These are phyloP conservation scores for Ladona fulva DNA, from an alignment of 1,140 invertebrate genomes.

Conservation along the genomic window DNA sequence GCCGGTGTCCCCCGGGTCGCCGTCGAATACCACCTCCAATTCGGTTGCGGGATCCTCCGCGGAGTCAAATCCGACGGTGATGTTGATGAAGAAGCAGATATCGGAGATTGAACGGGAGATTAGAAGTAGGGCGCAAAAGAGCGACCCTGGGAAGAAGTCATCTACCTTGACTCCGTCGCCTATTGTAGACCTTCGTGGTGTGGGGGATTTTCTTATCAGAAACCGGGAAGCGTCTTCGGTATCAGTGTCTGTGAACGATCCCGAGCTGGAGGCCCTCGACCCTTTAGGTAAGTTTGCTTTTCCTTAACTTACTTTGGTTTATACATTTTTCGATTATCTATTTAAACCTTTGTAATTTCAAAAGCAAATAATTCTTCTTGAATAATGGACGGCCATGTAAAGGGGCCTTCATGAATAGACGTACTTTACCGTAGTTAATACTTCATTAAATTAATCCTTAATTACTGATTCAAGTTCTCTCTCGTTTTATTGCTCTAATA, in stretches of 20 bases:
- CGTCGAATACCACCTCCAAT: constrained; percentile 16
- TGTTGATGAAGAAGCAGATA: constrained; percentile 64
- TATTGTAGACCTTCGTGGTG: constrained; percentile 14
- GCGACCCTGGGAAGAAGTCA: constrained; percentile 25
- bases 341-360: too few relatives aligned
- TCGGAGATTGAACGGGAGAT: constrained; percentile 65
- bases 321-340: not conserved
- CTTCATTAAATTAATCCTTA: too few relatives aligned
- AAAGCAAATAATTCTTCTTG: too few relatives aligned
- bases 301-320: not conserved
- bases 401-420: too few relatives aligned
- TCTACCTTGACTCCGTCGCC: not conserved
- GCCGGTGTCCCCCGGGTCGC: constrained; percentile 19
- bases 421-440: too few relatives aligned
- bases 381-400: too few relatives aligned
- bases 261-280: constrained; percentile 54
- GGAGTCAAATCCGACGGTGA: constrained; percentile 37
- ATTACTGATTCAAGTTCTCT: too few relatives aligned
- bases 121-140: constrained; percentile 40
- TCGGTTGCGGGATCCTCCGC: constrained; percentile 14
- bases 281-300: constrained; percentile 39
- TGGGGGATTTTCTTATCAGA: constrained; percentile 25
- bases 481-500: too few relatives aligned
- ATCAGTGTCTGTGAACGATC: constrained; percentile 30
- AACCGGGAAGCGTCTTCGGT: constrained; percentile 36